A percentile compares a stretch with the other conserved stretches of the same genome.
Conservation (phyloP, 53 echinoderm and acorn worm genomes). For the Stichopus horrens region DNA sequence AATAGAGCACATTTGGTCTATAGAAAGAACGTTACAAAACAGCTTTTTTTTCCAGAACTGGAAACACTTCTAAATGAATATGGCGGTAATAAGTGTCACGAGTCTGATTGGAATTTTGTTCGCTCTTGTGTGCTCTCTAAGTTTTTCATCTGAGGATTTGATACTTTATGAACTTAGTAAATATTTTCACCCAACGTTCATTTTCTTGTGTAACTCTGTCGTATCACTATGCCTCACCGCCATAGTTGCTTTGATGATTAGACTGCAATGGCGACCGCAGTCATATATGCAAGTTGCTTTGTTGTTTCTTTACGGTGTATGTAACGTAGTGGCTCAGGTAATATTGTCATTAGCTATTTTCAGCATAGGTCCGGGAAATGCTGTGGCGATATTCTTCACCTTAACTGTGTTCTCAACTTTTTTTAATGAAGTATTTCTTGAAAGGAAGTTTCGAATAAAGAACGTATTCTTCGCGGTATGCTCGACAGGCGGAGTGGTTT, state of each 20-base stretch:
- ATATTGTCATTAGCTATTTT: not conserved
- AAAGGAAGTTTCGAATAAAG: not conserved
- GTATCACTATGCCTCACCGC: not conserved
- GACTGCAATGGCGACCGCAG: not conserved
- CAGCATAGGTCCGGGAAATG: constrained; percentile 25
- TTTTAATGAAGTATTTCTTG: constrained; percentile 1
- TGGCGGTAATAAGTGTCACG: too few species aligned
- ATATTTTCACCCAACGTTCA: constrained; percentile 1
- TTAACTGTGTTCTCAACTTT: not conserved
- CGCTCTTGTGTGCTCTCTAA: not conserved
- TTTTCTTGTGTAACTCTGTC: not conserved
- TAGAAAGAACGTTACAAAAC: too few species aligned
- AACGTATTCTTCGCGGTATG: constrained; percentile 13
- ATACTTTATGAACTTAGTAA: not conserved
- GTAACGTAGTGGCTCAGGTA: not conserved
- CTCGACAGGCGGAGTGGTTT: not conserved
- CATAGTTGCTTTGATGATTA: not conserved
- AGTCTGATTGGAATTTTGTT: not conserved
- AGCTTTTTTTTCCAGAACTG: too few species aligned
- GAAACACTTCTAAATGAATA: too few species aligned
- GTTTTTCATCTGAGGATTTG: not conserved
- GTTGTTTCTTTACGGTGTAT: not conserved
- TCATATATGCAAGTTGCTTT: not conserved
- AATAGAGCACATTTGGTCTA: too few species aligned
- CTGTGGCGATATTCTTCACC: constrained; percentile 30